phyloP scores from a whole-genome alignment of 2,888 invertebrate genomes.

The Pegoplata infirma region DNA sequence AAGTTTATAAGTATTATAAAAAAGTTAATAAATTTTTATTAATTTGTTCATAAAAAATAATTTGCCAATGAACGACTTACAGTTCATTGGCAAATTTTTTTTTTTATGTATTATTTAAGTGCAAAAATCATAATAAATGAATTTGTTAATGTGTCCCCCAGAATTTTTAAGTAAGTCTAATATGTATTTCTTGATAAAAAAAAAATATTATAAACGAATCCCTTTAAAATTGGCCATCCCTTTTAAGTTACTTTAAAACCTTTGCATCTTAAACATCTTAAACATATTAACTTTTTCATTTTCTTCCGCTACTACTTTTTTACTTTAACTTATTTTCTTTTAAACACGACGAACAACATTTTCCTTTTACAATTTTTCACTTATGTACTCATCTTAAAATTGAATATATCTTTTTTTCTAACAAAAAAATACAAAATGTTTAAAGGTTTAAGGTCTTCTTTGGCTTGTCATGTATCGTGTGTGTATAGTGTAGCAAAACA shows the following conservation, averaged over 20 bases:
- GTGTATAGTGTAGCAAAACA: conserved; percentile 38
- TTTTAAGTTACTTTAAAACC: background rate
- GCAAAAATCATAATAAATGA: too few relatives aligned
- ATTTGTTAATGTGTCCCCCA: too few relatives aligned
- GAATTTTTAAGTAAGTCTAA: too few relatives aligned
- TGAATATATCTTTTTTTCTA: conserved; percentile 9
- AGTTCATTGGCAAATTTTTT: too few relatives aligned
- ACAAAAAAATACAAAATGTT: conserved; percentile 15
- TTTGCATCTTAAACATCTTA: conserved; percentile 5
- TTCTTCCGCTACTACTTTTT: conserved; percentile 2
- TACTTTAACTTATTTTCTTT: too few relatives aligned
- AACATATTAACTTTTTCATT: conserved; percentile 38
- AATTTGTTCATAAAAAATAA: too few relatives aligned
- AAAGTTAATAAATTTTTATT: too few relatives aligned
- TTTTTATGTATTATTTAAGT: too few relatives aligned
- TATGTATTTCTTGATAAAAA: too few relatives aligned
- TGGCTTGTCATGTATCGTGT: conserved; percentile 17
- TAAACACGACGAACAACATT: background rate
- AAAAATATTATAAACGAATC: too few relatives aligned
- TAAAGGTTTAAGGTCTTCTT: conserved; percentile 38
- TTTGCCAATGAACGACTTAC: too few relatives aligned
- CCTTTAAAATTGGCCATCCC: background rate
- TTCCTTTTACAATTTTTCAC: conserved; percentile 36
- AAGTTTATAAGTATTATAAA: too few relatives aligned
- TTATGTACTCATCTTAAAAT: conserved; percentile 29